Conservation (phyloP, 2,797 vertebrate genomes). For the Sebastes itinus region DNA sequence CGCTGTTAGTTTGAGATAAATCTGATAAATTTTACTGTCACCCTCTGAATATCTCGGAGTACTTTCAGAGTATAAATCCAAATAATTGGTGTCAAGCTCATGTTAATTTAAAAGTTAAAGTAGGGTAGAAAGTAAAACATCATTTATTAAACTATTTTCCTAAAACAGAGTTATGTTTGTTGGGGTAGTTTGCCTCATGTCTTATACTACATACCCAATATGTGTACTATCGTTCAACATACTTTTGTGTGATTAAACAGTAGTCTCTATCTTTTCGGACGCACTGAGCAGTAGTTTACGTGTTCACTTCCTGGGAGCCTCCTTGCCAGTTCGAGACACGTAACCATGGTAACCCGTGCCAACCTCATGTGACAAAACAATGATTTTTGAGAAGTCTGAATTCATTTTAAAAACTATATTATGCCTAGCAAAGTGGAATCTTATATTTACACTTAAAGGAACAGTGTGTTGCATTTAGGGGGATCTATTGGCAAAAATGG, state of each 20-base stretch:
- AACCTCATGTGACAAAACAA: too few relatives aligned
- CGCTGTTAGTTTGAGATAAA: constrained; percentile 3
- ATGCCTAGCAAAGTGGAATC: too few relatives aligned
- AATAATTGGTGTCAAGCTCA: constrained; percentile 22
- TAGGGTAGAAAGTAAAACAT: not conserved
- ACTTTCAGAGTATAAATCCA: not conserved
- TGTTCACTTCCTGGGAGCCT: too few relatives aligned
- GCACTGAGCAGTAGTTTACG: too few relatives aligned
- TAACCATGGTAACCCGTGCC: too few relatives aligned
- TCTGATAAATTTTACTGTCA: not conserved
- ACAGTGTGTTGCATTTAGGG: rapidly evolving
- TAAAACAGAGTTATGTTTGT: not conserved
- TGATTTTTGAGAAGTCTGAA: too few relatives aligned
- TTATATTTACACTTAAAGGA: too few relatives aligned
- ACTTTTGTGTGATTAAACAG: not conserved
- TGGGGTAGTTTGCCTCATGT: not conserved
- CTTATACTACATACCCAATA: not conserved
- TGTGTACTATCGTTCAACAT: not conserved
- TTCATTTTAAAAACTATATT: too few relatives aligned
- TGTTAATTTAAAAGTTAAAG: not conserved
- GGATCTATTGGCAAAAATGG: too few relatives aligned
- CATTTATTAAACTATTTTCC: not conserved
- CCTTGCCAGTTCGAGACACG: too few relatives aligned
- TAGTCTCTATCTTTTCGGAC: not conserved
- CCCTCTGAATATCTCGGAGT: not conserved